These are phyloP conservation scores for Sarcophaga caerulescens DNA, from an alignment of 2,888 invertebrate genomes.

Conservation along the genomic window DNA sequence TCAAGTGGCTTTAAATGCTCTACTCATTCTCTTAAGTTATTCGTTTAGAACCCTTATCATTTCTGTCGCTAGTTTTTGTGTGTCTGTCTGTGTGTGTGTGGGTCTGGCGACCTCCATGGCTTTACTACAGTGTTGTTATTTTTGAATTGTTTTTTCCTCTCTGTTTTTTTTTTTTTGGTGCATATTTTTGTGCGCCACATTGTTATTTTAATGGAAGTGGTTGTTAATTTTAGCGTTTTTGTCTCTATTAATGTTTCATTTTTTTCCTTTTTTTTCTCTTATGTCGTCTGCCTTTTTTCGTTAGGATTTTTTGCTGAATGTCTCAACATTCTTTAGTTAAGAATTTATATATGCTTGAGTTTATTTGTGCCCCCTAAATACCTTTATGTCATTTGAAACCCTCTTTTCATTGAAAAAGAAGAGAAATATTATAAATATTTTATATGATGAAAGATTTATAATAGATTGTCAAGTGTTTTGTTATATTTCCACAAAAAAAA, in stretches of 20 bases:
- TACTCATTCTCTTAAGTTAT: constrained; percentile 34
- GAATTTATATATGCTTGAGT: constrained; percentile 32
- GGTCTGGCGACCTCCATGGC: too few relatives aligned
- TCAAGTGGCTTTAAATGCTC: constrained; percentile 54
- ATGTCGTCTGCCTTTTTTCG: background rate
- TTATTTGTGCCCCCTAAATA: constrained; percentile 27
- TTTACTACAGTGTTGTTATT: too few relatives aligned
- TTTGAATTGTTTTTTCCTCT: too few relatives aligned
- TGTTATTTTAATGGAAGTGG: constrained; percentile 37
- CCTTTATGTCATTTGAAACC: constrained; percentile 18
- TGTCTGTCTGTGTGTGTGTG: background rate
- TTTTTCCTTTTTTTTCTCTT: background rate
- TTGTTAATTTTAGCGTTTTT: constrained; percentile 49
- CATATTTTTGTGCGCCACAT: background rate
- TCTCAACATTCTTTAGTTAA: constrained; percentile 24
- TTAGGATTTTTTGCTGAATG: background rate
- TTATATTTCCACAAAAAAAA: background rate
- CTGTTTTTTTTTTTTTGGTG: too few relatives aligned
- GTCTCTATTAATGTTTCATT: constrained; percentile 34
- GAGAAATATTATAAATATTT: background rate
- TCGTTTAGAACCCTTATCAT: constrained; percentile 48
- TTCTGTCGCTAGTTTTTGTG: background rate
- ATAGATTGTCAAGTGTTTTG: background rate
- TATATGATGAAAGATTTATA: constrained; percentile 28
- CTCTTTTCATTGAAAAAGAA: background rate